Evolutionary conservation across 2,113 vertebrate genomes (phyloP).

Genomic region (Actenoides hombroni): DNA sequence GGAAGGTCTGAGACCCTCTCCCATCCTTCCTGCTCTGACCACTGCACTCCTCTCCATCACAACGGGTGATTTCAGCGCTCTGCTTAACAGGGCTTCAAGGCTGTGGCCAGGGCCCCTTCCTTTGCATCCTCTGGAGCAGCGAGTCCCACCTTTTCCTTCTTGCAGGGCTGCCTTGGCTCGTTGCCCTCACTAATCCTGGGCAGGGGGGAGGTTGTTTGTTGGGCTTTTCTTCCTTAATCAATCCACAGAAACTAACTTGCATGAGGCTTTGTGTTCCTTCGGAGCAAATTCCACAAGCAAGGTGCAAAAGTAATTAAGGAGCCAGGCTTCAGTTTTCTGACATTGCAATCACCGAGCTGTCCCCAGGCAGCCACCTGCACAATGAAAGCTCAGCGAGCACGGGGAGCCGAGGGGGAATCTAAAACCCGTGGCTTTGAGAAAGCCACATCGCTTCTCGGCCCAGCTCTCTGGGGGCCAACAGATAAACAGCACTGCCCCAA

Average conservation of each 20-base stretch:
- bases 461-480: neutral
- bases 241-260: neutral
- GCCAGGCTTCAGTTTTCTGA: neutral
- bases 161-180: neutral
- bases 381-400: neutral
- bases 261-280: neutral
- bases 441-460: neutral
- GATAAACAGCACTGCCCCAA: constrained; percentile 66
- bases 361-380: constrained; percentile 14
- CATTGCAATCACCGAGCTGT: neutral
- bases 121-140: constrained; percentile 19
- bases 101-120: constrained; percentile 49
- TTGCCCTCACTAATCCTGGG: constrained; percentile 8
- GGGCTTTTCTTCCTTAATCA: constrained; percentile 47
- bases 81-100: neutral
- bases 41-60: neutral
- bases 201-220: neutral
- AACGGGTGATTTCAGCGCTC: neutral
- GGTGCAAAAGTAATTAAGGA: constrained; percentile 60
- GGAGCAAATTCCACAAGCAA: constrained; percentile 17
- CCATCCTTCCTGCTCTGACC: neutral
- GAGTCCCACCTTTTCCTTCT: constrained; percentile 62
- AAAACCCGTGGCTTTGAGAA: neutral
- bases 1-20: neutral
- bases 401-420: neutral